Conservation (phyloP, 2,797 vertebrate species). For the Arctocebus calabarensis region DNA sequence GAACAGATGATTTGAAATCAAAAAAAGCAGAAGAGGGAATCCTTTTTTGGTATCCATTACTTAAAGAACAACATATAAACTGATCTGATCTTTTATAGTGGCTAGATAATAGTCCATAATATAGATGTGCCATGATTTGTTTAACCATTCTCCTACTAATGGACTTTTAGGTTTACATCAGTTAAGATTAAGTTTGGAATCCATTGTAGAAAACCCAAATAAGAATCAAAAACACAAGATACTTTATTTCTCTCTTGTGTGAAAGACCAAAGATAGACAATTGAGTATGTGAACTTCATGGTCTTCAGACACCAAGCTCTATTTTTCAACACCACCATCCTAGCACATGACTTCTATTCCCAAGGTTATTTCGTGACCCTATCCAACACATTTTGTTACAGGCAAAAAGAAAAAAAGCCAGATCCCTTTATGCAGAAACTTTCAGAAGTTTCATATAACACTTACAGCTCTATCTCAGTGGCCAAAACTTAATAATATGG, state of each 20-base stretch:
- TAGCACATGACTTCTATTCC: constrained; percentile 3
- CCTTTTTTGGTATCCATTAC: constrained; percentile 11
- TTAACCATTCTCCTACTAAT: constrained; percentile 1
- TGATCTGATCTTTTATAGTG: constrained; percentile 29
- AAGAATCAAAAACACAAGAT: constrained; percentile 29
- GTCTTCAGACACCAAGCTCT: not conserved
- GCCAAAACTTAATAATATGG: not conserved
- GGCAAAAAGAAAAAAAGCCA: not conserved
- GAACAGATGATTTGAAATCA: not conserved
- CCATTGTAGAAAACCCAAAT: not conserved
- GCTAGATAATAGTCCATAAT: not conserved
- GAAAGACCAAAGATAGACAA: not conserved
- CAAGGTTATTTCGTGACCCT: not conserved
- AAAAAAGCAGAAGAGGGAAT: constrained; percentile 21
- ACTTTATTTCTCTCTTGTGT: not conserved
- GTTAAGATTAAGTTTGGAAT: constrained; percentile 33
- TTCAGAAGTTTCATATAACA: constrained; percentile 27
- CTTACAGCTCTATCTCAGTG: not conserved
- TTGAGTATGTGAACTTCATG: not conserved
- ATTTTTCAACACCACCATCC: not conserved
- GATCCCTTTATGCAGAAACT: not conserved
- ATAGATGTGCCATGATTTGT: not conserved
- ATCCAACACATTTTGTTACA: not conserved
- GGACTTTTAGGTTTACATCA: constrained; percentile 1
- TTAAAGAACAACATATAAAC: constrained; percentile 6